Base-by-base conservation (phyloP, 2,113 vertebrate species). In the Eupsittula cactorum region DNA sequence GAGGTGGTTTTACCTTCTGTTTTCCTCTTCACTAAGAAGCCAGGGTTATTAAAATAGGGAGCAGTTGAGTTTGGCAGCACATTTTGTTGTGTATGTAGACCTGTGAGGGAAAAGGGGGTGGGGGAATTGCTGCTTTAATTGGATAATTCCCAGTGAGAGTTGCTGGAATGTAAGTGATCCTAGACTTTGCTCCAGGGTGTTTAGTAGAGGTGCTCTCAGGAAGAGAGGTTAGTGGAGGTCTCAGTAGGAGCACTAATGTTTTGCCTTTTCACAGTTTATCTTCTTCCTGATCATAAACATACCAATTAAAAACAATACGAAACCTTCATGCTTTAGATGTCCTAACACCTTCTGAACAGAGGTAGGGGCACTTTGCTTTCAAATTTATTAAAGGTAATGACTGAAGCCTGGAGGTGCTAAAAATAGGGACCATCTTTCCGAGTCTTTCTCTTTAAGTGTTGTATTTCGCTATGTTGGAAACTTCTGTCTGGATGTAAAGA, bases 191-290 rank as follows among this genome's bases (percentile, higher is more conserved):
- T 97, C 95, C 92, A 86, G 92, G 96, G 95, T 96, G 95, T 97
- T 97, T 97, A 98, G 93, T 95, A 95, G 96, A 98, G 97, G 92
- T 95, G 84, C 95, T 97, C 93, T 97, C 92, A 95, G 96, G 97
- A 98, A 96, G 92, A 97, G 96, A 96, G 93, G 94, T 96, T 97
- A 97, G 83, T 94, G 64, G 92, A 97, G 95, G 96, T 97, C 97
- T 95, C 94, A 90, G 91, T 96, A 95, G 96, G 95, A 97, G 94
- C 92, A 79, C 95, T 97, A 96, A 98, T 96, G 94, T 97, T 97
- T 98, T 98, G 97, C 96, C 97, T 98, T 98, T 97, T 98, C 97
- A 94, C 88, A 55, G 76, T 97, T 97, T 96, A 95, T 97, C 96
- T 95, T 92, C 86, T 95, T 96, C 90, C 90, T 86, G 76, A 96